phyloP scores from a whole-genome alignment of 2,797 vertebrate genomes.

The Falco peregrinus region DNA sequence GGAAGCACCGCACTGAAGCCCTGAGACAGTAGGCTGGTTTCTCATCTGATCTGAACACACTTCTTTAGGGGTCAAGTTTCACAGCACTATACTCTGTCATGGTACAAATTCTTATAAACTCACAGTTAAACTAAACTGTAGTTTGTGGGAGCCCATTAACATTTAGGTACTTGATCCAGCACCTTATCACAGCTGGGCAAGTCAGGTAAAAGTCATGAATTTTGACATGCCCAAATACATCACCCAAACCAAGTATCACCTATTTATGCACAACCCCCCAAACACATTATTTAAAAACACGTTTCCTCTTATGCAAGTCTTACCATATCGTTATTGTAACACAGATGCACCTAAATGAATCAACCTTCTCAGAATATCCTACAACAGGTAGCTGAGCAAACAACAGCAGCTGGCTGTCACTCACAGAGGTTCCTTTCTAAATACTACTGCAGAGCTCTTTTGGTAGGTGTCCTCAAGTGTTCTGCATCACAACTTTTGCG shows the following conservation, averaged over 20 bases:
- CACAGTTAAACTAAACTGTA: background rate
- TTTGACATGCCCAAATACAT: background rate
- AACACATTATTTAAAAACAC: rapidly evolving
- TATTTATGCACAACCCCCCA: background rate
- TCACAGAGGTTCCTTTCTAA: background rate
- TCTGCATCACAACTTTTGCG: background rate
- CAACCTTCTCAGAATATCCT: background rate
- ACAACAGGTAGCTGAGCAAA: background rate
- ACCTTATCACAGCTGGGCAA: background rate
- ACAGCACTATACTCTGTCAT: background rate
- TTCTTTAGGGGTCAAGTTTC: background rate
- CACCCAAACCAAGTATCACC: background rate
- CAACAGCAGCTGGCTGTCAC: background rate
- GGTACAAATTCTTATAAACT: background rate
- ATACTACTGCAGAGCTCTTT: background rate
- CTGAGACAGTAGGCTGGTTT: background rate
- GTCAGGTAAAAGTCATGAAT: background rate
- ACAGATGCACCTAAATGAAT: background rate
- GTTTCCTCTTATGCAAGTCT: background rate
- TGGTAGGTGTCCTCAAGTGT: background rate
- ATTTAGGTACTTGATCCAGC: background rate
- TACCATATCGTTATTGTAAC: background rate
- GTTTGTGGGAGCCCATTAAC: background rate
- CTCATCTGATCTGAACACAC: background rate
- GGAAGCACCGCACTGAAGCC: background rate